Base-by-base conservation (phyloP, 1,140 invertebrate species). In the Macrocentrus cingulum region DNA sequence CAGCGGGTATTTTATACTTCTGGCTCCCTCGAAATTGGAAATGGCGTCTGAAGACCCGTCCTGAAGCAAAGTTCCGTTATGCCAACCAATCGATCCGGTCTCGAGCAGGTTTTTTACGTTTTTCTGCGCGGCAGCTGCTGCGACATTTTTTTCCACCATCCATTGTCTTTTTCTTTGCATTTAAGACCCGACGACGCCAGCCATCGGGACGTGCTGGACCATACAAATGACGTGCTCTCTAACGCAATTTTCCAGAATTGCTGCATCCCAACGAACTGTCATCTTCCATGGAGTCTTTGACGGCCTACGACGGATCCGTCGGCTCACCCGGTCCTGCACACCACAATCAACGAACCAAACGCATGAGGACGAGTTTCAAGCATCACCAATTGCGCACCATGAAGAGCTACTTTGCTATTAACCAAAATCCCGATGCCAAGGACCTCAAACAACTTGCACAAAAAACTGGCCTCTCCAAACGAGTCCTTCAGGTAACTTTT, bases 371-470 rank as follows among this genome's bases (percentile, higher is more conserved):
- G n/a, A 95, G 92, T 62, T 97, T 97, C 82, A 97, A 97, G 70
- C 95, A 97, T 72, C 93, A 97, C 76, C 95, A 98, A 71, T 84
- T 98, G n/a, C 80, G 94, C 45, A 96, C 94, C 1, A 98, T 98
- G 95, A 98, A 98, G 79, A 91, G 90, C 13, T 98, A 97, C 76
- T 98, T 98, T 75, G 88, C 91, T 36, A 88, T 97, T 69, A 98
- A 98, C 80, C 95, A 98, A 79, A 98, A 98, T 80, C 95, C 95
- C 4, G 94, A 98, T 71, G 92, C 95, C 23, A 97, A 97, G 75
- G 95, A 97, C 76, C 82, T 98, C 9, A 97, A 97, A 74, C 92
- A 96, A 72, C 76, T 98, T 44, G 92, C 94, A 0, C 92, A 95
- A 72, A 98, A 98, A 81, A 98, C 96, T n/a, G 94, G 94, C 1